A percentile compares a stretch with the other conserved stretches of the same genome.
These are phyloP conservation scores for Empidonax alnorum DNA, from an alignment of 2,113 vertebrate genomes.

Conservation along the genomic window DNA sequence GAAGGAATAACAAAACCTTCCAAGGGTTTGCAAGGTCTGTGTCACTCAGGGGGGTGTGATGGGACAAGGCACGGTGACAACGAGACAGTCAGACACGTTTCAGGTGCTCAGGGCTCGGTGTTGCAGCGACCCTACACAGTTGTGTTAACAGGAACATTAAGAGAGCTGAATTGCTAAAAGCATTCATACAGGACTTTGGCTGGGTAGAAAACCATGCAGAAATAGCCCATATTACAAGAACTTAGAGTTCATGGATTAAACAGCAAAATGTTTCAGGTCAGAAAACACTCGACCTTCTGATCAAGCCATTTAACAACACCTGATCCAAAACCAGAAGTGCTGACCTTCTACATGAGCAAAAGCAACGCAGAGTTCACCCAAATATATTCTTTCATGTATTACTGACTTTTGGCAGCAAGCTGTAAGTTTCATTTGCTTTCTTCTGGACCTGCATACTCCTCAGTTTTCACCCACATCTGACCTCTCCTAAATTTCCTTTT, in stretches of 20 bases:
- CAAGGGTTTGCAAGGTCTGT: not conserved
- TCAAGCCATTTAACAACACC: not conserved
- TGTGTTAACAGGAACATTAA: rapidly evolving
- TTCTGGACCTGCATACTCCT: not conserved
- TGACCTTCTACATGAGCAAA: not conserved
- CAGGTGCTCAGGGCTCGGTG: not conserved
- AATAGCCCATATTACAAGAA: not conserved
- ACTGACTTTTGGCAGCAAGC: not conserved
- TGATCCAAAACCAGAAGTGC: not conserved
- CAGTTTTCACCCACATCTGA: not conserved
- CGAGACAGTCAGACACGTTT: not conserved
- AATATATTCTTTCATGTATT: not conserved
- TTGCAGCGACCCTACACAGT: rapidly evolving
- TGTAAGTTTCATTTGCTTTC: not conserved
- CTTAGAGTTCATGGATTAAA: not conserved
- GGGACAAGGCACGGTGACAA: not conserved
- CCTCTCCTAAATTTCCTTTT: not conserved
- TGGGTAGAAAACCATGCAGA: not conserved
- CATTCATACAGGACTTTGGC: rapidly evolving
- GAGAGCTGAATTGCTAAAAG: not conserved
- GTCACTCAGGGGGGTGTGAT: rapidly evolving
- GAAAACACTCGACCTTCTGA: not conserved
- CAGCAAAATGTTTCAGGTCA: not conserved
- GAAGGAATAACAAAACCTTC: not conserved
- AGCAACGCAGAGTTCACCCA: not conserved